A percentile compares a stretch with the other conserved stretches of the same genome.
Evolutionary conservation across 2,888 invertebrate genomes (phyloP).

Genomic region (Drosophila diplacantha): DNA sequence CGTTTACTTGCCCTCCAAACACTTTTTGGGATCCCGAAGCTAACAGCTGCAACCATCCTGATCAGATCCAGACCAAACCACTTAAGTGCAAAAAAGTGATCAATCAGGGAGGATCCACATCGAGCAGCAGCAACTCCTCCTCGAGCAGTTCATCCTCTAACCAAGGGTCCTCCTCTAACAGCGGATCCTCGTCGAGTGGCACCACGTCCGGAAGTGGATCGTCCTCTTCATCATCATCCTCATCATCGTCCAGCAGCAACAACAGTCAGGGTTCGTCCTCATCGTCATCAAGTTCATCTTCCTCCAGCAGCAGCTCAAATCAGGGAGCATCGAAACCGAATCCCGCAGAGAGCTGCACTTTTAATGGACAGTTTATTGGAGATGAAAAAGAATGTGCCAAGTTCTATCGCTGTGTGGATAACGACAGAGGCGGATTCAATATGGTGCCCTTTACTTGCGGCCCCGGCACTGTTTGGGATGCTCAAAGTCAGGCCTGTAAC

Average conservation of each 20-base stretch:
- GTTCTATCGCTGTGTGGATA: constrained; percentile 81
- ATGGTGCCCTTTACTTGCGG: constrained; percentile 80
- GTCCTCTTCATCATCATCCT: constrained; percentile 25
- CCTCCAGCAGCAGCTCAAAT: constrained; percentile 25
- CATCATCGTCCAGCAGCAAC: constrained; percentile 22
- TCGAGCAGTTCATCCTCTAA: constrained; percentile 22
- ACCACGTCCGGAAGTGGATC: constrained; percentile 9
- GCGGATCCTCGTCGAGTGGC: constrained; percentile 1
- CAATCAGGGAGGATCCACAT: constrained; percentile 29
- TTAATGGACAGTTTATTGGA: constrained; percentile 76
- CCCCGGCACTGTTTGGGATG: constrained; percentile 81
- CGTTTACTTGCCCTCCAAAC: constrained; percentile 79
- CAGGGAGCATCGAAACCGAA: constrained; percentile 39
- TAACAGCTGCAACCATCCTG: constrained; percentile 79
- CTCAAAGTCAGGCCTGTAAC: constrained; percentile 79
- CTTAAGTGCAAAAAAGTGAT: constrained; percentile 60
- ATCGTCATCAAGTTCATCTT: constrained; percentile 43
- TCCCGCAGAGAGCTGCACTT: constrained; percentile 58
- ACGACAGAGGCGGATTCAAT: constrained; percentile 78
- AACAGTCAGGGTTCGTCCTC: constrained; percentile 32
- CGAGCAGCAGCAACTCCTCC: constrained; percentile 34
- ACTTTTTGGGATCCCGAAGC: constrained; percentile 81
- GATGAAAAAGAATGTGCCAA: constrained; percentile 79
- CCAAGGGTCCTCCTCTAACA: constrained; percentile 12
- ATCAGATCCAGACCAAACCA: constrained; percentile 60